Evolutionary conservation across 2,113 vertebrate species (phyloP).

Genomic region (Trematocara marginatum): DNA sequence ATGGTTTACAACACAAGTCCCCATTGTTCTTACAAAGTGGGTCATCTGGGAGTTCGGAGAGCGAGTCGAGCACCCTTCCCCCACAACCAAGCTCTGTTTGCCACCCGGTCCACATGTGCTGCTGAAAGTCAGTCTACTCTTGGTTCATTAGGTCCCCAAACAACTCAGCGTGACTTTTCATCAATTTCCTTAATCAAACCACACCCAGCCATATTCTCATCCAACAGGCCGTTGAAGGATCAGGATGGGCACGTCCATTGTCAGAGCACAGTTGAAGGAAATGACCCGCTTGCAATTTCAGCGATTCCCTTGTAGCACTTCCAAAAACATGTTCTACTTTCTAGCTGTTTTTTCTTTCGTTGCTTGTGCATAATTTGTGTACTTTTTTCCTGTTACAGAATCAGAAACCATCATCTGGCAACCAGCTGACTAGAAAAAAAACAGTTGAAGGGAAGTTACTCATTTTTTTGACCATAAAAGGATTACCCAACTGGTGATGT

Average conservation of each 20-base stretch:
- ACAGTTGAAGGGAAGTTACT: background rate
- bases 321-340: background rate
- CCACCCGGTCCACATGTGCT: slow-evolving; percentile 20
- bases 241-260: background rate
- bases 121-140: slow-evolving; percentile 3
- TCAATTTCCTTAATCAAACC: slow-evolving; percentile 28
- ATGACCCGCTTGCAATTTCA: background rate
- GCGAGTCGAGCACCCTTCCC: background rate
- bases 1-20: background rate
- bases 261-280: background rate
- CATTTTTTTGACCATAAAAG: background rate
- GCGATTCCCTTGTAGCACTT: background rate
- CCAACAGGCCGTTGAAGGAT: background rate
- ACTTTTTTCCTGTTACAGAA: background rate
- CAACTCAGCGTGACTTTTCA: background rate
- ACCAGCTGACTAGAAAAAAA: background rate
- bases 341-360: fast-evolving
- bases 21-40: background rate
- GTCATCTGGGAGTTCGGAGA: slow-evolving; percentile 2
- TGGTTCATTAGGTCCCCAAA: slow-evolving; percentile 5
- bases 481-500: background rate
- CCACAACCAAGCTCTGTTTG: background rate
- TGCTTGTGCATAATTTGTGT: background rate
- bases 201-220: background rate
- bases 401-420: background rate